Evolutionary conservation across 2,888 invertebrate genomes (phyloP), one percentile per base, ranked within the genome.

Genomic region (Steinernema hermaphroditum): DNA sequence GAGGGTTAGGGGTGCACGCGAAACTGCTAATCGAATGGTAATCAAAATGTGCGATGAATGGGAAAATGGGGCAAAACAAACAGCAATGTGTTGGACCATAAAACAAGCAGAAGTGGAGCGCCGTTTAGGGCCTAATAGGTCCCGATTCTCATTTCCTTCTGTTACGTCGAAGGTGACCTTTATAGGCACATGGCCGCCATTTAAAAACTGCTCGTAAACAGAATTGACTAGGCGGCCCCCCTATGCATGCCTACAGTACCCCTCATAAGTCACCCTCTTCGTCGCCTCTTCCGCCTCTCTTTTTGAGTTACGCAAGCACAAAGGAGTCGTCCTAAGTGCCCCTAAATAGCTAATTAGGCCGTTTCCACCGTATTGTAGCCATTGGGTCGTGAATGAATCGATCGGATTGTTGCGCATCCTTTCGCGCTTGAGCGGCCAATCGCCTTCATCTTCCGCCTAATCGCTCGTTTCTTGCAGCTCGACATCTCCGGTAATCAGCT

Each of bases 401-500:
- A 62, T 54, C 62, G 62, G 34, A 46, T 46, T 62, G 62, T 62
- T 62, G 62, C 62, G 62, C 62, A 62, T 62, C 62, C 62, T 62
- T 62, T 62, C 62, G 62, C 62, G 62, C 62, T 62, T n/a, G 32
- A 62, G 12, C 32, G 32, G 32, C 32, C 62, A 32, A 50, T 50
- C 50, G 37, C 37, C 37, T 37, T 37, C 50, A 50, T 19, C 50
- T 24, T 1, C 50, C 50, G 19, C 16, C 14, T 16, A 4, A 16
- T 16, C 46, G 16, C 19, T 46, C 46, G 19, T 46, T 19, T n/a
- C 14, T 83, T 83, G 69, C 77, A 84, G 84, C 75, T 84, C 54
- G 83, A 85, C 72, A 70, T 85, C 27, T 83, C 82, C 34, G 76
- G 78, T 68, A 84, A 84, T 70, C 74, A 72, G 14, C 68, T 84